Evolutionary conservation across 2,797 vertebrate species (phyloP).

Genomic region (Chloroceryle amazona): DNA sequence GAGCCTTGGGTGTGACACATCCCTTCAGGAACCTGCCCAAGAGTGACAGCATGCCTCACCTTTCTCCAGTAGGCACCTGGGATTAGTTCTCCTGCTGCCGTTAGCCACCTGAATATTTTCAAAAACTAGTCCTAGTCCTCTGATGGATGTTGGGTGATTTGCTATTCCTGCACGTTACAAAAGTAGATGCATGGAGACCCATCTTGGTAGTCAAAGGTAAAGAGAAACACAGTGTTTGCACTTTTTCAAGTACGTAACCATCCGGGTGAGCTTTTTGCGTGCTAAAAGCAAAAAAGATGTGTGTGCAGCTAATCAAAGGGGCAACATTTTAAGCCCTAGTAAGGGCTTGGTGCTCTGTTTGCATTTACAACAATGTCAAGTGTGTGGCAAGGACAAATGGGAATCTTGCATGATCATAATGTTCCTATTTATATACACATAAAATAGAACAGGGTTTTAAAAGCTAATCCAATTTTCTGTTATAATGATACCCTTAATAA

Average conservation of each 20-base stretch:
- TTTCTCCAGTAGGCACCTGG: neutral
- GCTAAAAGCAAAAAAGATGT: neutral
- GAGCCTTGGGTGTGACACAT: neutral
- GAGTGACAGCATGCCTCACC: accelerated
- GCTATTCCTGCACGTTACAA: neutral
- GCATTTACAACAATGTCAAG: slow-evolving; percentile 27
- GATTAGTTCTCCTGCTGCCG: neutral
- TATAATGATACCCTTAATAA: slow-evolving; percentile 66
- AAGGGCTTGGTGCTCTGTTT: slow-evolving; percentile 17
- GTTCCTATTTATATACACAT: slow-evolving; percentile 61
- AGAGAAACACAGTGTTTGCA: neutral
- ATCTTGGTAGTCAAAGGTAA: neutral
- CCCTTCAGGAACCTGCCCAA: neutral
- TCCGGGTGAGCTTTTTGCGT: neutral
- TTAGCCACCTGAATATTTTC: neutral
- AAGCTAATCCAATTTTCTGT: slow-evolving; percentile 56
- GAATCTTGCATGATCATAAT: slow-evolving; percentile 23
- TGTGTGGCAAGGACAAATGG: slow-evolving; percentile 45
- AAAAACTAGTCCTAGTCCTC: neutral
- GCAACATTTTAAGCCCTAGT: neutral
- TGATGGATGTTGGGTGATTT: neutral
- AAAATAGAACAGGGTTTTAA: slow-evolving; percentile 65
- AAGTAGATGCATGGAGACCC: neutral
- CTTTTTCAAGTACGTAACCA: neutral
- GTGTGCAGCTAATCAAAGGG: neutral